These are phyloP conservation scores for Campylorhamphus procurvoides DNA, from an alignment of 2,113 vertebrate genomes.

Conservation along the genomic window DNA sequence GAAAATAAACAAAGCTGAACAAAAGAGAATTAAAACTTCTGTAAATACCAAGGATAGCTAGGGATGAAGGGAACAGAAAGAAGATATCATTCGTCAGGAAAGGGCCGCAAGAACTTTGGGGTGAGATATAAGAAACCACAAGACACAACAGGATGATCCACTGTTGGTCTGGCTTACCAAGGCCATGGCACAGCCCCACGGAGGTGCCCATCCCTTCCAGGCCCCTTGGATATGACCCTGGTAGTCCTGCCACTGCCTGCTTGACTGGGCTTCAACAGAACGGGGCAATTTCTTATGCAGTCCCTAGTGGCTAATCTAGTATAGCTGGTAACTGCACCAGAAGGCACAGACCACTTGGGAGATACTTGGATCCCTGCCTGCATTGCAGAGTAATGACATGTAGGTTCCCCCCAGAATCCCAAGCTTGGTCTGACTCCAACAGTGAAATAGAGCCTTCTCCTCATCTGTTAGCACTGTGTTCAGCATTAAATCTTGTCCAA, in stretches of 20 bases:
- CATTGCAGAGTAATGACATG: background rate
- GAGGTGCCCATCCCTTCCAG: background rate
- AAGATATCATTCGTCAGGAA: background rate
- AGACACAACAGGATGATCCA: background rate
- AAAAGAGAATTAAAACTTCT: background rate
- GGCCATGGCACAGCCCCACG: rapidly evolving
- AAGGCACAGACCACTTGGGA: background rate
- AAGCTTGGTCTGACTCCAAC: background rate
- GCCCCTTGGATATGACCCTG: background rate
- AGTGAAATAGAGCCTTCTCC: background rate
- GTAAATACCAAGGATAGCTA: conserved; percentile 23
- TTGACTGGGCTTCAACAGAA: background rate
- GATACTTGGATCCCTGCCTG: background rate
- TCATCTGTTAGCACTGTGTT: background rate
- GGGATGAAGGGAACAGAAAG: background rate
- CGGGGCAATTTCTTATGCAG: background rate
- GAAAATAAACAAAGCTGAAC: background rate
- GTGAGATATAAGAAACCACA: background rate
- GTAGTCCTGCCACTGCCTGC: background rate
- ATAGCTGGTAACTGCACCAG: background rate
- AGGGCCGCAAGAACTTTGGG: background rate
- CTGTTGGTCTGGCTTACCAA: background rate
- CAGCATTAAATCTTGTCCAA: background rate
- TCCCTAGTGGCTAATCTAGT: background rate
- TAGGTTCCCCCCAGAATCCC: background rate